phyloP scores from a whole-genome alignment of 1,140 invertebrate species.

The Spodoptera litura region DNA sequence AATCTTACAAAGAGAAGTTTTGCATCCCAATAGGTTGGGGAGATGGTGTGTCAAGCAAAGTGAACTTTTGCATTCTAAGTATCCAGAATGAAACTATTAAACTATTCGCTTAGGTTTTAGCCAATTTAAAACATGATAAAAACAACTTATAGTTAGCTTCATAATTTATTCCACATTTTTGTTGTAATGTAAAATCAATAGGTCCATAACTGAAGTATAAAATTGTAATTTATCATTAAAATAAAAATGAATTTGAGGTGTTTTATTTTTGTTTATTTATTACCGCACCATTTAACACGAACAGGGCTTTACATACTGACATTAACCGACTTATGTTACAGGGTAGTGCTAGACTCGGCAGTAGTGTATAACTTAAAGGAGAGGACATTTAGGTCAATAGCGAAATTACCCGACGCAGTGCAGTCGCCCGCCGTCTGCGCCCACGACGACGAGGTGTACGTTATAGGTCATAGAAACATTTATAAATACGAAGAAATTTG shows the following conservation, averaged over 20 bases:
- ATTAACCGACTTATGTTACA: constrained; percentile 56
- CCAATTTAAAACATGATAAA: background rate
- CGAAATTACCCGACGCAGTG: constrained; percentile 71
- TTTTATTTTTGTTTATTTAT: background rate
- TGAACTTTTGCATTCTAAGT: too few relatives aligned
- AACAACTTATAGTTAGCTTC: background rate
- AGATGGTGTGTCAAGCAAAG: too few relatives aligned
- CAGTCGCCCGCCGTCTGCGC: constrained; percentile 71
- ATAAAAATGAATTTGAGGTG: background rate
- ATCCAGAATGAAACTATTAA: too few relatives aligned
- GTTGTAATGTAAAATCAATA: background rate
- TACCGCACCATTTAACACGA: background rate
- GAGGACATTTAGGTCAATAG: constrained; percentile 67
- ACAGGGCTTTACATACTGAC: background rate
- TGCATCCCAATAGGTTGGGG: background rate
- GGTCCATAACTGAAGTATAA: background rate
- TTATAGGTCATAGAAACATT: constrained; percentile 70
- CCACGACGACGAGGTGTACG: constrained; percentile 67
- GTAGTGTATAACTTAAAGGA: constrained; percentile 72
- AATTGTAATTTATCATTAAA: background rate
- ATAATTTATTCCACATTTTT: background rate
- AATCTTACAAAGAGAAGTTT: background rate
- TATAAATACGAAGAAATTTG: constrained; percentile 68
- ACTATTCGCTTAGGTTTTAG: too few relatives aligned
- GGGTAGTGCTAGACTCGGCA: constrained; percentile 70